phyloP scores from a whole-genome alignment of 2,113 vertebrate species.

The Dasypus novemcinctus region DNA sequence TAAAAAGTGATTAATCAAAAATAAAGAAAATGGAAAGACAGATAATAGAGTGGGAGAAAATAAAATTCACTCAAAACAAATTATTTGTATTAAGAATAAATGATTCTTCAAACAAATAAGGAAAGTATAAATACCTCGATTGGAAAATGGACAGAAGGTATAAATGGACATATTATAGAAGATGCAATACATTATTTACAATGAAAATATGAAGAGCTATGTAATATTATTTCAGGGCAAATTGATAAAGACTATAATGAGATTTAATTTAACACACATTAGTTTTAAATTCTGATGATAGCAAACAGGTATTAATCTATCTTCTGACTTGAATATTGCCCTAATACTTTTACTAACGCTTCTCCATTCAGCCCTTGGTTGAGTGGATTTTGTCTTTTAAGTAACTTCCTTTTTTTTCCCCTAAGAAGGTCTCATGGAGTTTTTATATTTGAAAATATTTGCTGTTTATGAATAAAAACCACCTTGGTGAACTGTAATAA shows the following conservation, averaged over 20 bases:
- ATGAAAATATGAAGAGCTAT: not conserved
- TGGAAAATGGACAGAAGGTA: not conserved
- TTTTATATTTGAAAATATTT: not conserved
- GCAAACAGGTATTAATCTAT: not conserved
- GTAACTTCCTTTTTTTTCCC: not conserved
- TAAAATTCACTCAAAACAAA: not conserved
- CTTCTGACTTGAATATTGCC: not conserved
- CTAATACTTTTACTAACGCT: not conserved
- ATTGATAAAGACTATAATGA: not conserved
- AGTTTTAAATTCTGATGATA: not conserved
- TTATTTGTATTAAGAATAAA: not conserved
- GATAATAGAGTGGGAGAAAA: not conserved
- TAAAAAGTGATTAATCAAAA: not conserved
- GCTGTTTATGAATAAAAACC: not conserved
- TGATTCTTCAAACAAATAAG: not conserved
- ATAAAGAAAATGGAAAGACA: not conserved
- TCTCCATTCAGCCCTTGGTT: not conserved
- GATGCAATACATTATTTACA: not conserved
- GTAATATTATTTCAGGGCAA: not conserved
- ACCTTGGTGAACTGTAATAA: not conserved
- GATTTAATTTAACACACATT: not conserved
- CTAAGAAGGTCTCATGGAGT: not conserved
- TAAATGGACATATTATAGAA: not conserved
- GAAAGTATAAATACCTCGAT: not conserved
- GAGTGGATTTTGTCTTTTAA: not conserved